phyloP scores from a whole-genome alignment of 2,888 invertebrate species.

The Erebia ligea region DNA sequence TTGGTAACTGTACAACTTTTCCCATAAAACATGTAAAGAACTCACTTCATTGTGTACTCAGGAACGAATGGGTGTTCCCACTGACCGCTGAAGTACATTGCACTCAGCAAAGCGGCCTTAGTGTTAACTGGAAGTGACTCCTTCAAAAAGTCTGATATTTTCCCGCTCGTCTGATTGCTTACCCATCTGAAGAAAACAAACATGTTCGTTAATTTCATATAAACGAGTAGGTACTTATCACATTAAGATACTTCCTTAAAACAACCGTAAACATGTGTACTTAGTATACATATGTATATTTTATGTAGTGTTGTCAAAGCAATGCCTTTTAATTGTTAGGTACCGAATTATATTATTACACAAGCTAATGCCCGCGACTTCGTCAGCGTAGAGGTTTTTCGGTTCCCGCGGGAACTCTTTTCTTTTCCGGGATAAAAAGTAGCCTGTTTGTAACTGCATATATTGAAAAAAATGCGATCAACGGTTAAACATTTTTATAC shows the following conservation, averaged over 20 bases:
- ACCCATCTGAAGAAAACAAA: slow-evolving; percentile 82
- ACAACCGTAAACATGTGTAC: too few species aligned
- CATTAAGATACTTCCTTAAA: not conserved
- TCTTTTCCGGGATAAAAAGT: too few species aligned
- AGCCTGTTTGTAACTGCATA: too few species aligned
- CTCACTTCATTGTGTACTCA: slow-evolving; percentile 81
- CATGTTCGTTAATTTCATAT: not conserved
- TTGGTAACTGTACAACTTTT: too few species aligned
- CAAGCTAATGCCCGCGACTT: too few species aligned
- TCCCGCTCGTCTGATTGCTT: slow-evolving; percentile 82
- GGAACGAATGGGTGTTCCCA: slow-evolving; percentile 86
- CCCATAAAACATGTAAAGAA: slow-evolving; percentile 16
- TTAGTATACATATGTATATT: too few species aligned
- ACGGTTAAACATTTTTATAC: too few species aligned
- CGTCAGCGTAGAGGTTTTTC: too few species aligned
- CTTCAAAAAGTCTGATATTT: slow-evolving; percentile 83
- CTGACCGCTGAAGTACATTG: slow-evolving; percentile 88
- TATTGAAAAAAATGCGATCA: too few species aligned
- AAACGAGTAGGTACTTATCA: too few species aligned
- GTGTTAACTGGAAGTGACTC: slow-evolving; percentile 80
- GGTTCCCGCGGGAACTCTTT: too few species aligned
- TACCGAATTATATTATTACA: not conserved
- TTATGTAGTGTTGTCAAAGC: not conserved
- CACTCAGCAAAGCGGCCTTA: slow-evolving; percentile 85
- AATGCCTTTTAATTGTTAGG: not conserved